Percentiles rank a stretch among this genome's conserved stretches.
Conservation (phyloP, 2,888 invertebrate species). For the Theretra japonica region DNA sequence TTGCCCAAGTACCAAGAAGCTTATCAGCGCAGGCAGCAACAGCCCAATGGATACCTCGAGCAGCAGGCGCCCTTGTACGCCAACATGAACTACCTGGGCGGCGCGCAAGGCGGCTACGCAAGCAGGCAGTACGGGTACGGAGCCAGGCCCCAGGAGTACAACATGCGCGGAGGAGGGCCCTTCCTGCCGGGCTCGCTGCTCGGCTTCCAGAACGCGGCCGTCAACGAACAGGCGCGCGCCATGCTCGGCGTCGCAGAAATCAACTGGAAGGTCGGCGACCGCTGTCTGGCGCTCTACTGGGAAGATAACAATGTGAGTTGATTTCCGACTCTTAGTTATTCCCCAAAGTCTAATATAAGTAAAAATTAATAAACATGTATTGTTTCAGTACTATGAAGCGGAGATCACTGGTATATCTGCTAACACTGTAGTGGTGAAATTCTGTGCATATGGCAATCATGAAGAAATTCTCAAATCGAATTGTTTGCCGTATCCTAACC, state of each 20-base stretch:
- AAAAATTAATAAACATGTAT: constrained; percentile 17
- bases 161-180: constrained; percentile 63
- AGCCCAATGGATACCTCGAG: constrained; percentile 71
- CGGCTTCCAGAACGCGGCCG: constrained; percentile 81
- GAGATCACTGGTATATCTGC: constrained; percentile 92
- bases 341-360: neutral
- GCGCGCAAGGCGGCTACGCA: constrained; percentile 48
- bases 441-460: constrained; percentile 94
- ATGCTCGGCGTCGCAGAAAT: constrained; percentile 82
- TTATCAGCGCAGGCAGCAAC: constrained; percentile 59
- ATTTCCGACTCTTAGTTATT: neutral
- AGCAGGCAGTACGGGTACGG: constrained; percentile 63
- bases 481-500: constrained; percentile 87
- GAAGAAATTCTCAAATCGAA: constrained; percentile 94
- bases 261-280: constrained; percentile 91
- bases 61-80: constrained; percentile 58
- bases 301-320: constrained; percentile 92
- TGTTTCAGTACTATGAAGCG: constrained; percentile 91
- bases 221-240: constrained; percentile 81
- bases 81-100: constrained; percentile 59
- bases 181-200: constrained; percentile 76
- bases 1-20: constrained; percentile 68
- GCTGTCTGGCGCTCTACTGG: constrained; percentile 96
- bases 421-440: constrained; percentile 94
- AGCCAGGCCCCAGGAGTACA: constrained; percentile 60